Percentiles rank a stretch among this genome's conserved stretches.
Evolutionary conservation across 2,888 invertebrate species (phyloP).

Genomic region (Tridacna gigas): DNA sequence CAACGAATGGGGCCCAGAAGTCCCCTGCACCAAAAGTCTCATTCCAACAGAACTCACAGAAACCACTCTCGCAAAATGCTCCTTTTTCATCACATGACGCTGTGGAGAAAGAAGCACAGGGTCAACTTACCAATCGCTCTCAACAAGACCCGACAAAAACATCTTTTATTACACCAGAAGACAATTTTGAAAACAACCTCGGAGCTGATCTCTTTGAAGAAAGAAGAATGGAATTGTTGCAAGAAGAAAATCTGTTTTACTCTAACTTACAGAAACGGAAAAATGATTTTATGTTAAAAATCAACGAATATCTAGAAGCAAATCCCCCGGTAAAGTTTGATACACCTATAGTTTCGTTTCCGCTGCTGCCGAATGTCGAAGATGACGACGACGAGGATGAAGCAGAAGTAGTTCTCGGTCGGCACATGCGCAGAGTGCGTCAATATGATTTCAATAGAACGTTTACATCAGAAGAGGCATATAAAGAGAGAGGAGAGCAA

Average conservation of each 20-base stretch:
- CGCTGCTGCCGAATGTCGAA: conserved; percentile 15
- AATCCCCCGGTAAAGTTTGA: conserved; percentile 63
- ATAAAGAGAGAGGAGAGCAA: conserved; percentile 67
- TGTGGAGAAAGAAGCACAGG: conserved; percentile 66
- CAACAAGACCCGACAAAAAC: conserved; percentile 32
- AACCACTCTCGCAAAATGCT: conserved; percentile 38
- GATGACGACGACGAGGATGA: conserved; percentile 53
- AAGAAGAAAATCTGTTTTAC: conserved; percentile 71
- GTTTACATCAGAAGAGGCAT: conserved; percentile 71
- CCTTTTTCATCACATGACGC: conserved; percentile 73
- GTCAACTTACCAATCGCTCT: conserved; percentile 39
- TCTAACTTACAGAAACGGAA: conserved; percentile 70
- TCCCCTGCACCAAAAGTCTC: conserved; percentile 42
- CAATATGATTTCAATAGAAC: conserved; percentile 65
- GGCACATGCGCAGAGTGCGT: conserved; percentile 50
- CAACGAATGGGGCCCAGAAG: conserved; percentile 58
- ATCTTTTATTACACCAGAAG: conserved; percentile 58
- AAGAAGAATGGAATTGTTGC: conserved; percentile 75
- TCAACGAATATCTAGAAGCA: conserved; percentile 69
- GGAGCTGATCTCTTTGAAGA: conserved; percentile 77
- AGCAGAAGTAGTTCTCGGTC: conserved; percentile 28
- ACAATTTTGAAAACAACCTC: conserved; percentile 71
- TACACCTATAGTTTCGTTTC: conserved; percentile 25
- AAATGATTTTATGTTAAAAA: conserved; percentile 68
- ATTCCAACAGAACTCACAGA: conserved; percentile 22